Percentiles rank a stretch among this genome's conserved stretches.
Conservation (phyloP, 1,140 invertebrate genomes). For the Bombus pyrosoma region DNA sequence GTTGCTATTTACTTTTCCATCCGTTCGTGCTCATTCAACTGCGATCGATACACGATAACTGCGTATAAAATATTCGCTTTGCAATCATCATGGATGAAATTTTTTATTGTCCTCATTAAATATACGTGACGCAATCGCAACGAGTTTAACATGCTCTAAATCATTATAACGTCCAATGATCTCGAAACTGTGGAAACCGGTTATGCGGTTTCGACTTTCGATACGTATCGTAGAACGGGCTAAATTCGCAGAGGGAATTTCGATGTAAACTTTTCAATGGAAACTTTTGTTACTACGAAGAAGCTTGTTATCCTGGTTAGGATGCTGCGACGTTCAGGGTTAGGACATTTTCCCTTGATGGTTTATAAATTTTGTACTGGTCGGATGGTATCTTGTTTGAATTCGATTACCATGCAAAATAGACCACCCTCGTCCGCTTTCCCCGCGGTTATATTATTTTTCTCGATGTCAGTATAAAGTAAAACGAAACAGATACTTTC, state of each 20-base stretch:
- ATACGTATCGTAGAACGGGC: not conserved
- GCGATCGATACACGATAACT: conserved; percentile 18
- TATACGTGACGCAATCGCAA: not conserved
- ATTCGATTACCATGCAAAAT: conserved; percentile 56
- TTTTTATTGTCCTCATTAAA: not conserved
- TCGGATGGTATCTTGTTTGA: conserved; percentile 24
- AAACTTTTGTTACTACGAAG: not conserved
- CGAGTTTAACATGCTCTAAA: not conserved
- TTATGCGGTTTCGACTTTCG: not conserved
- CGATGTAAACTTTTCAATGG: not conserved
- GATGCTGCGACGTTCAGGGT: not conserved
- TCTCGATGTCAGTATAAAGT: conserved; percentile 25
- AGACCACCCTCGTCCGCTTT: conserved; percentile 1
- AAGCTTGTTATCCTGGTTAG: not conserved
- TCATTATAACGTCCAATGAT: not conserved
- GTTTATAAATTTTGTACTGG: conserved; percentile 47
- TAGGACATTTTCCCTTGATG: conserved; percentile 37
- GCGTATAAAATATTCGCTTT: conserved; percentile 12
- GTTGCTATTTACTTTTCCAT: conserved; percentile 9
- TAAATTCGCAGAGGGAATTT: not conserved
- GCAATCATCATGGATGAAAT: not conserved
- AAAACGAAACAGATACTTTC: conserved; percentile 48
- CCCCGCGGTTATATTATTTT: conserved; percentile 37
- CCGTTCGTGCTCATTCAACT: not conserved
- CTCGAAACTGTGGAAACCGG: not conserved